These are phyloP conservation scores for Scaptomyza hsui DNA, from an alignment of 1,140 invertebrate genomes.

Conservation along the genomic window DNA sequence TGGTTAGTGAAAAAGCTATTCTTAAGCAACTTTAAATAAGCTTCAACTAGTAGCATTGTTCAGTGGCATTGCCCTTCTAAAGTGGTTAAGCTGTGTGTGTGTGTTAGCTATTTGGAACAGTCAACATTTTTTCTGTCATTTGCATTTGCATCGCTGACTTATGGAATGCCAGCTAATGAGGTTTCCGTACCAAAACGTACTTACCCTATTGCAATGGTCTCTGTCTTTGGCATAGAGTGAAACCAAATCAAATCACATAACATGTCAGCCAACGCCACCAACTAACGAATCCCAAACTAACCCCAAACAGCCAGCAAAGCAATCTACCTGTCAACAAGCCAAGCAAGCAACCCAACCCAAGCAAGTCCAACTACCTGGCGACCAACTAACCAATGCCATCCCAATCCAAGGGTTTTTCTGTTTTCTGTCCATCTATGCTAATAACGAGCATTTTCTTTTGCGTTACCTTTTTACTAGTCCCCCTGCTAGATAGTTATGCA, in stretches of 20 bases:
- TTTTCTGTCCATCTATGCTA: constrained; percentile 55
- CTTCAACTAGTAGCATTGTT: not conserved
- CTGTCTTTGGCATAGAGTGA: constrained; percentile 27
- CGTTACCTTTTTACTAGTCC: constrained; percentile 27
- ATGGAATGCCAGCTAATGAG: constrained; percentile 73
- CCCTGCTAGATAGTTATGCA: constrained; percentile 27
- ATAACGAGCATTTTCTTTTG: constrained; percentile 70
- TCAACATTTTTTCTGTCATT: constrained; percentile 17
- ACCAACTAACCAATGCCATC: constrained; percentile 29
- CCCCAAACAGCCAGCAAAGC: constrained; percentile 15
- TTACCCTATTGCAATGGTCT: constrained; percentile 50
- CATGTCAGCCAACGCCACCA: constrained; percentile 52
- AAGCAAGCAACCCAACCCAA: not conserved
- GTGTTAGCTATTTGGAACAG: constrained; percentile 20
- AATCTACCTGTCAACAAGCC: constrained; percentile 13
- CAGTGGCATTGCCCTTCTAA: constrained; percentile 9
- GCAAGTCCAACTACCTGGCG: not conserved
- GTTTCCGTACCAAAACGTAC: constrained; percentile 67
- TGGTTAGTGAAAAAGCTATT: too few species aligned
- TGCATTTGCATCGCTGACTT: constrained; percentile 48
- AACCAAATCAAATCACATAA: constrained; percentile 78
- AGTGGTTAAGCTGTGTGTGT: not conserved
- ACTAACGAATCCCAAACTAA: constrained; percentile 8
- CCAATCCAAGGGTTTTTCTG: constrained; percentile 51
- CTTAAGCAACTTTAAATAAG: not conserved